phyloP scores from a whole-genome alignment of 2,888 invertebrate species.

The Colostygia pectinataria region DNA sequence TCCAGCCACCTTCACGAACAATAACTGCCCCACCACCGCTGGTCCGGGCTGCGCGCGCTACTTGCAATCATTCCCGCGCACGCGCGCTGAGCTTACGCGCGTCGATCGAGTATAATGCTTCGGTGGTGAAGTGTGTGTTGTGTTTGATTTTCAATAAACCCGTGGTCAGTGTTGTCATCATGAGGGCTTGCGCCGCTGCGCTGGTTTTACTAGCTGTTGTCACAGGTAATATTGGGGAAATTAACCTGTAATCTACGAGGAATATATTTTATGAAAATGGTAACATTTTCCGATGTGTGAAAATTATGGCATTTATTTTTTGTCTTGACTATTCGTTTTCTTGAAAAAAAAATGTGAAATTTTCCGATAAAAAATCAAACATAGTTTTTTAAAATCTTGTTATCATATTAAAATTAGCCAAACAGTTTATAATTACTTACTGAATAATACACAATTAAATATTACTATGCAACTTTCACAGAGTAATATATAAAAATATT shows the following conservation, averaged over 20 bases:
- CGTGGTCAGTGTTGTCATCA: slow-evolving; percentile 59
- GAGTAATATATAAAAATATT: slow-evolving; percentile 12
- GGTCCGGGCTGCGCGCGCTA: slow-evolving; percentile 17
- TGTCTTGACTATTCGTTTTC: too few relatives aligned
- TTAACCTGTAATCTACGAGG: neutral
- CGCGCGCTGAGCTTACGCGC: slow-evolving; percentile 77
- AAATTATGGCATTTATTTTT: too few relatives aligned
- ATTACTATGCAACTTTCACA: slow-evolving; percentile 9
- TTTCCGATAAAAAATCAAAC: too few relatives aligned
- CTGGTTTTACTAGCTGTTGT: slow-evolving; percentile 61
- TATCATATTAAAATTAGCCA: too few relatives aligned
- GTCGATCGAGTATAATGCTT: slow-evolving; percentile 65
- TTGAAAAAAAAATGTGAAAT: too few relatives aligned
- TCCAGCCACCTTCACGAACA: slow-evolving; percentile 16
- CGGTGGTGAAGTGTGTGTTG: slow-evolving; percentile 77
- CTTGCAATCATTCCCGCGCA: slow-evolving; percentile 55
- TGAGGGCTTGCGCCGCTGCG: slow-evolving; percentile 72
- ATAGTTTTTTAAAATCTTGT: too few relatives aligned
- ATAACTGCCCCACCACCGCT: slow-evolving; percentile 19
- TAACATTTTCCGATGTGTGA: too few relatives aligned
- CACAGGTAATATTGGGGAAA: slow-evolving; percentile 55
- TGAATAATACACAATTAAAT: too few relatives aligned
- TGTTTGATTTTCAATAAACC: slow-evolving; percentile 57
- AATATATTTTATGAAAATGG: neutral
- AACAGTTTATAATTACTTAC: too few relatives aligned